Evolutionary conservation across 2,888 invertebrate genomes (phyloP).

Genomic region (Dastarcus helophoroides): DNA sequence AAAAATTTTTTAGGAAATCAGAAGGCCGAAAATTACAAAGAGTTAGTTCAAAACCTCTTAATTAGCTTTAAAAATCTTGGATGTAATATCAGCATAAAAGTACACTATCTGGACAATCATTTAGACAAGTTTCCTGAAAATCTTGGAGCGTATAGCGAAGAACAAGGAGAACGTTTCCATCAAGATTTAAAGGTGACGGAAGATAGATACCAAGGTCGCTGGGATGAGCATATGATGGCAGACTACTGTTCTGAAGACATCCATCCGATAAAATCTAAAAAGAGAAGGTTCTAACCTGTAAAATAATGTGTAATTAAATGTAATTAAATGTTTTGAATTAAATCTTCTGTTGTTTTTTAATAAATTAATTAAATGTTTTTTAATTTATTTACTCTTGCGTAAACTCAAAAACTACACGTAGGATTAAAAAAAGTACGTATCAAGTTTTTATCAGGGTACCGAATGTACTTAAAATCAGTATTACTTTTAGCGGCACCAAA

Average conservation of each 20-base stretch:
- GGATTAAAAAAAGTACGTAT: too few species aligned
- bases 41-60: constrained; percentile 4
- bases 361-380: not conserved
- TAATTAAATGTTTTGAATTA: constrained; percentile 4
- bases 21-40: constrained; percentile 9
- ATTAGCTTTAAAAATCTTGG: constrained; percentile 11
- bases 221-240: constrained; percentile 25
- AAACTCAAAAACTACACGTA: too few species aligned
- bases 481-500: too few species aligned
- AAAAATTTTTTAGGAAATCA: constrained; percentile 11
- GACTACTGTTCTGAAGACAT: constrained; percentile 23
- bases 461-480: too few species aligned
- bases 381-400: too few species aligned
- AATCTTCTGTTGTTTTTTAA: constrained; percentile 3
- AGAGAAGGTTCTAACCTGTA: constrained; percentile 3
- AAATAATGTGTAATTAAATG: constrained; percentile 2
- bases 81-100: constrained; percentile 27
- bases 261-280: constrained; percentile 3
- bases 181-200: constrained; percentile 30
- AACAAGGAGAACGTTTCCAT: constrained; percentile 31
- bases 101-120: constrained; percentile 28
- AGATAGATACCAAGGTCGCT: constrained; percentile 24
- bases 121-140: constrained; percentile 30
- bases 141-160: constrained; percentile 26
- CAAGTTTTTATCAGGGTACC: too few species aligned